Conservation (phyloP, 2,888 invertebrate species). For the Cantharis rustica region DNA sequence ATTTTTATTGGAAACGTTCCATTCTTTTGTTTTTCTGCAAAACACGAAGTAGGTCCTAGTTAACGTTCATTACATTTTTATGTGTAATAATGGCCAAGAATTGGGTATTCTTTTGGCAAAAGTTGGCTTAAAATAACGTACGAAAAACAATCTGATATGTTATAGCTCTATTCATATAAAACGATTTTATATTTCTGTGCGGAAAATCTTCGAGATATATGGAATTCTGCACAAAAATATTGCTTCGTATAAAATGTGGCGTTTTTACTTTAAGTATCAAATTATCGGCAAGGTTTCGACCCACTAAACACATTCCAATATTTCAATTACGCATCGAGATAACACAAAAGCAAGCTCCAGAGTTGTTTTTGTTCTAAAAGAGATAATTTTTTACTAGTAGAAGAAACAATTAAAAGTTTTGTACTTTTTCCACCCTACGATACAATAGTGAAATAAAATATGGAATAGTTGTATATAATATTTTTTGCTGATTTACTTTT, state of each 20-base stretch:
- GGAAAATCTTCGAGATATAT: conserved; percentile 19
- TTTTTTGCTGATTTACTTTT: conserved; percentile 13
- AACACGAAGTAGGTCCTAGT: neutral
- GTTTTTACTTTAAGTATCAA: conserved; percentile 3
- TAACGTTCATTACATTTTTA: neutral
- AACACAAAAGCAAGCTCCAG: neutral
- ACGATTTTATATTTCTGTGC: conserved; percentile 17
- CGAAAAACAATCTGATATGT: conserved; percentile 23
- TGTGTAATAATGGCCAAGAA: neutral
- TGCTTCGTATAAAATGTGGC: conserved; percentile 10
- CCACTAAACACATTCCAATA: neutral
- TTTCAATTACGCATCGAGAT: neutral
- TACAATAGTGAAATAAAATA: neutral
- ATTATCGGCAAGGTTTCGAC: neutral
- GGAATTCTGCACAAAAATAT: conserved; percentile 19
- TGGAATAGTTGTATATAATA: neutral
- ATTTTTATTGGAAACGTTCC: neutral
- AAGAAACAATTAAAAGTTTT: neutral
- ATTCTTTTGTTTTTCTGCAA: neutral
- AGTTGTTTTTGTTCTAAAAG: neutral
- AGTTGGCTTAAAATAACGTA: conserved; percentile 6
- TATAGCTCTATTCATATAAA: conserved; percentile 19
- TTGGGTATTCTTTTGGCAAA: neutral
- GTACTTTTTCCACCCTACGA: neutral
- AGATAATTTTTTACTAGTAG: neutral